Evolutionary conservation across 2,113 vertebrate genomes (phyloP).

Genomic region (Protomyctophum bolini): DNA sequence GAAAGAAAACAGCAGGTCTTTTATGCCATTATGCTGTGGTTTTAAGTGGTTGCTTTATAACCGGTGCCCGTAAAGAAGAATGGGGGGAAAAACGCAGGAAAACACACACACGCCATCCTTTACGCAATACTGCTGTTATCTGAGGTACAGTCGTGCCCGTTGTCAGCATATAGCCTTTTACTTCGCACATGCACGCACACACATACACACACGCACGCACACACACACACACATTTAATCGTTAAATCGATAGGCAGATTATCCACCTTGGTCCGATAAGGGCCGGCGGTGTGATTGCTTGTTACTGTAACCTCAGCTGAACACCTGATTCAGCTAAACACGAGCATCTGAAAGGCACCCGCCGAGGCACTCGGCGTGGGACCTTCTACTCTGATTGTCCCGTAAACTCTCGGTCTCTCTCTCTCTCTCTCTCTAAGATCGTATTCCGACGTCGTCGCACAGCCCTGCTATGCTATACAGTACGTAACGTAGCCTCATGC

Average conservation of each 20-base stretch:
- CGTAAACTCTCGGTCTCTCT: slow-evolving; percentile 41
- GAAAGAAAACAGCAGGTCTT: too few species aligned
- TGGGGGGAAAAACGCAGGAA: too few species aligned
- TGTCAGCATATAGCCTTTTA: too few species aligned
- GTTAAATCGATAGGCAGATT: slow-evolving; percentile 17
- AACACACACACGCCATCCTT: too few species aligned
- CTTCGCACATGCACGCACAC: too few species aligned
- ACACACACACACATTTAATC: slow-evolving; percentile 15
- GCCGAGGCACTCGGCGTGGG: background rate
- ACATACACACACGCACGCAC: background rate
- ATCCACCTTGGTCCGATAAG: slow-evolving; percentile 31
- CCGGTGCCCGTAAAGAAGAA: too few species aligned
- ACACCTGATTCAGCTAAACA: background rate
- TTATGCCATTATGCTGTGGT: too few species aligned
- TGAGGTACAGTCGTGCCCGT: too few species aligned
- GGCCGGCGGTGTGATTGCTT: slow-evolving; percentile 11
- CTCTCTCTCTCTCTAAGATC: slow-evolving; percentile 22
- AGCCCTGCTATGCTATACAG: slow-evolving; percentile 37
- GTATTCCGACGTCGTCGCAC: slow-evolving; percentile 35
- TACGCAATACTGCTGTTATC: too few species aligned
- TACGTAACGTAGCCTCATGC: background rate
- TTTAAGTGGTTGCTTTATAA: too few species aligned
- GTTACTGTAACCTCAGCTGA: slow-evolving; percentile 2
- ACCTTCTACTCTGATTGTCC: slow-evolving; percentile 20
- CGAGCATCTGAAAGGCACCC: background rate